Base-by-base conservation (phyloP, 1,140 invertebrate genomes). In the Drosophila navojoa region DNA sequence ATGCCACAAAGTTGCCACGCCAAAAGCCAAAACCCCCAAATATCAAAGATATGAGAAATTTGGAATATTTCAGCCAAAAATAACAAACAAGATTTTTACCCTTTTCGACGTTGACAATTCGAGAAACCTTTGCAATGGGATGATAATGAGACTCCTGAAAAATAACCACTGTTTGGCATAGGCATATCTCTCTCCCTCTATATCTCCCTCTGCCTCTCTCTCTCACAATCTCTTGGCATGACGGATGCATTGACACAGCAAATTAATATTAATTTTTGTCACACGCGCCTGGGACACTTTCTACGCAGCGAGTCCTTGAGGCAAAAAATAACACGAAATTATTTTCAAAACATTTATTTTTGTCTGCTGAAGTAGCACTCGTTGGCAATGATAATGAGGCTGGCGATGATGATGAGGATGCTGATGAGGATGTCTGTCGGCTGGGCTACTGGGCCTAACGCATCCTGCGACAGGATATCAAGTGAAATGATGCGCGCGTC, bases 201-300 rank as follows among this genome's bases (percentile, higher is more conserved):
- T 22, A 1, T 22, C 19, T 22, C 19, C 19, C 2, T n/a, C n/a
- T n/a, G n/a, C n/a, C n/a, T n/a, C n/a, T n/a, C n/a, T n/a, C n/a
- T n/a, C n/a, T n/a, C n/a, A n/a, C n/a, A n/a, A n/a, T n/a, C n/a
- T n/a, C n/a, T 71, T 61, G 70, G 73, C 75, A 84, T 89, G 84
- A 89, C 84, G 84, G 80, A 89, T 89, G 79, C 87, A 85, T 84
- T 91, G 85, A 91, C 90, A 90, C 62, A 84, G 81, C 82, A 90
- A 91, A 91, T 91, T 91, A 91, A 90, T 91, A 91, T 91, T 91
- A 91, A 91, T 91, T 91, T 91, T 79, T 85, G 86, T 79, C 82
- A 90, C 90, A 91, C 90, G 90, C 86, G 77, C 64, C 77, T 58
- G 50, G 81, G 87, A 90, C 87, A 90, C 69, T 90, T 81, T 73